Conservation (phyloP, 2,113 vertebrate genomes). For the Balaenoptera acutorostrata region DNA sequence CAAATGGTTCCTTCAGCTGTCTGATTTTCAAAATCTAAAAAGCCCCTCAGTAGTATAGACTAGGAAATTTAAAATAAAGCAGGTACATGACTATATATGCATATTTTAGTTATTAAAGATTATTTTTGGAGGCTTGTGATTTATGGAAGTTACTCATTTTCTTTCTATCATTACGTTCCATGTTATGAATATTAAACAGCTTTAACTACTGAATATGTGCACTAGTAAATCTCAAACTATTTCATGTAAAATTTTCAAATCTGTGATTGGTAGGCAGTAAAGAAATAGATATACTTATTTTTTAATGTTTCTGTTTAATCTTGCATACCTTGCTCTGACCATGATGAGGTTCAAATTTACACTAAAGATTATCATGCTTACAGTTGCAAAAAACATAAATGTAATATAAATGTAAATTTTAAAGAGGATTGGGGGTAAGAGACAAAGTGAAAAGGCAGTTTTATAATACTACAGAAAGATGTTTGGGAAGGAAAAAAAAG, state of each 20-base stretch:
- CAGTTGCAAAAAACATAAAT: slow-evolving; percentile 47
- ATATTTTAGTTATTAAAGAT: slow-evolving; percentile 51
- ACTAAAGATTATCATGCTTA: slow-evolving; percentile 23
- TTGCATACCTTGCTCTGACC: slow-evolving; percentile 14
- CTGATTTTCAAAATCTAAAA: slow-evolving; percentile 34
- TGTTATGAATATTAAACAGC: slow-evolving; percentile 36
- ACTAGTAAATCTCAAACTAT: slow-evolving; percentile 37
- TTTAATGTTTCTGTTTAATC: slow-evolving; percentile 49
- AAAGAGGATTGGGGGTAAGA: not conserved
- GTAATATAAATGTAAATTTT: slow-evolving; percentile 16
- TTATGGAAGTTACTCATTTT: slow-evolving; percentile 22
- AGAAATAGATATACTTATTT: slow-evolving; percentile 40
- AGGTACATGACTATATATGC: slow-evolving; percentile 11
- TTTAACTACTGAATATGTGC: slow-evolving; percentile 46
- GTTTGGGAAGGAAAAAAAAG: not conserved
- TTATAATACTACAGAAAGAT: not conserved
- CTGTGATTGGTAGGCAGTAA: not conserved
- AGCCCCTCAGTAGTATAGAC: not conserved
- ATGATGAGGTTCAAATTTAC: slow-evolving; percentile 19
- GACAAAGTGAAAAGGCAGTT: not conserved
- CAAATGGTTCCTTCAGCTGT: slow-evolving; percentile 20
- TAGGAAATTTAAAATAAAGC: slow-evolving; percentile 22
- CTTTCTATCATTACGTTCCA: not conserved
- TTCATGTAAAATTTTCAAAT: slow-evolving; percentile 23
- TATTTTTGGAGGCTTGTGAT: slow-evolving; percentile 5